Conservation (phyloP, 2,888 invertebrate genomes). For the Limulus polyphemus region DNA sequence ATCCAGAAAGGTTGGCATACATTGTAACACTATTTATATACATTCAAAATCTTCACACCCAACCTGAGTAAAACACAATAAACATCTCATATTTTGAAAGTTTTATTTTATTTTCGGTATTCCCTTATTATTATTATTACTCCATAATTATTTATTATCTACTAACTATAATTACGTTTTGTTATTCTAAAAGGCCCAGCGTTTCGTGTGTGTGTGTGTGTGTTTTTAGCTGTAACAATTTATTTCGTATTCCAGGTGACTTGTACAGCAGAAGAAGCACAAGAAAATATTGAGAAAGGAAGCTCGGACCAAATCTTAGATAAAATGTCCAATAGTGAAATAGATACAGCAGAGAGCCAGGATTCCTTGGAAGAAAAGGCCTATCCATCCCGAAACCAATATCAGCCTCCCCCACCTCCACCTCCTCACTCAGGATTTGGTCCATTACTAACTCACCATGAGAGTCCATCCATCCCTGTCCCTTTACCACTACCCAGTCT, state of each 20-base stretch:
- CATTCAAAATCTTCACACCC: too few species aligned
- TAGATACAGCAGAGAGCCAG: conserved; percentile 9
- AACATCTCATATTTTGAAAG: too few species aligned
- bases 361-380: conserved; percentile 13
- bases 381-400: conserved; percentile 6
- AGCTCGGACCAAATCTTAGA: conserved; percentile 2
- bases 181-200: too few species aligned
- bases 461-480: conserved; percentile 8
- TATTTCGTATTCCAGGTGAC: conserved; percentile 12
- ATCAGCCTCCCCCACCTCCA: background rate
- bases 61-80: too few species aligned
- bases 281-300: conserved; percentile 11
- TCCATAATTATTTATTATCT: too few species aligned
- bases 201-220: too few species aligned
- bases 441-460: conserved; percentile 4
- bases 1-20: too few species aligned
- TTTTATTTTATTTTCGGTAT: too few species aligned
- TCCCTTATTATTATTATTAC: too few species aligned
- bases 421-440: conserved; percentile 10
- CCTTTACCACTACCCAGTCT: conserved; percentile 8
- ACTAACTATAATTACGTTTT: too few species aligned
- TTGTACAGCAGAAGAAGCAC: conserved; percentile 16
- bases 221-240: background rate
- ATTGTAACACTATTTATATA: too few species aligned
- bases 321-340: background rate